These are phyloP conservation scores for Potamilus streckersoni DNA, from an alignment of 1,140 invertebrate species.

Conservation along the genomic window DNA sequence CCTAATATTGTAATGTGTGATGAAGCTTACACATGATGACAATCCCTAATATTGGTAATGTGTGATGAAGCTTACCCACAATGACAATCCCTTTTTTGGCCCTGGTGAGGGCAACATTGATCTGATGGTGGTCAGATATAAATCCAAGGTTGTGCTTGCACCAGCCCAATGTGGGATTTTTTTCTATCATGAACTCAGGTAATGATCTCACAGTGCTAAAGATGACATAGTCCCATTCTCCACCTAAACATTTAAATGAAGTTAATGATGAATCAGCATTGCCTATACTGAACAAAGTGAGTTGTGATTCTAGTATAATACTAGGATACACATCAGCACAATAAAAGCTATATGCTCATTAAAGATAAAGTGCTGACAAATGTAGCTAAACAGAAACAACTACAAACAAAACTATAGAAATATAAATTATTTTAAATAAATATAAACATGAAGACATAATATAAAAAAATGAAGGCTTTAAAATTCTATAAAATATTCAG, in stretches of 20 bases:
- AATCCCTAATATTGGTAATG: slow-evolving; percentile 10
- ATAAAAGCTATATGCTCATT: too few species aligned
- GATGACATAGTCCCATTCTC: slow-evolving; percentile 60
- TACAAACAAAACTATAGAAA: too few species aligned
- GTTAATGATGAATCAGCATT: too few species aligned
- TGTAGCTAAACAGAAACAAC: too few species aligned
- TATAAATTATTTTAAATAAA: too few species aligned
- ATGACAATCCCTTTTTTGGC: slow-evolving; percentile 59
- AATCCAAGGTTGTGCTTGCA: slow-evolving; percentile 56
- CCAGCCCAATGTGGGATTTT: slow-evolving; percentile 53
- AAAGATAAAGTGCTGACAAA: too few species aligned
- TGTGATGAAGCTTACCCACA: slow-evolving; percentile 42
- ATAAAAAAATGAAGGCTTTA: too few species aligned
- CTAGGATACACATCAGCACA: too few species aligned
- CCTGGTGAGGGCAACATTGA: slow-evolving; percentile 61
- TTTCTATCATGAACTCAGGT: slow-evolving; percentile 51
- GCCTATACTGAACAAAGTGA: too few species aligned
- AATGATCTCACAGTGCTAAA: slow-evolving; percentile 51
- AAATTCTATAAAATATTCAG: too few species aligned
- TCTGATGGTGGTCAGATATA: slow-evolving; percentile 56
- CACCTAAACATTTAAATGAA: slow-evolving; percentile 33
- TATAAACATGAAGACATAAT: too few species aligned
- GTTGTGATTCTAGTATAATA: too few species aligned
- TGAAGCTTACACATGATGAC: slow-evolving; percentile 55
- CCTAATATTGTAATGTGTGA: slow-evolving; percentile 20